Conservation (phyloP, 2,797 vertebrate species). For the Lepus oiostolus region DNA sequence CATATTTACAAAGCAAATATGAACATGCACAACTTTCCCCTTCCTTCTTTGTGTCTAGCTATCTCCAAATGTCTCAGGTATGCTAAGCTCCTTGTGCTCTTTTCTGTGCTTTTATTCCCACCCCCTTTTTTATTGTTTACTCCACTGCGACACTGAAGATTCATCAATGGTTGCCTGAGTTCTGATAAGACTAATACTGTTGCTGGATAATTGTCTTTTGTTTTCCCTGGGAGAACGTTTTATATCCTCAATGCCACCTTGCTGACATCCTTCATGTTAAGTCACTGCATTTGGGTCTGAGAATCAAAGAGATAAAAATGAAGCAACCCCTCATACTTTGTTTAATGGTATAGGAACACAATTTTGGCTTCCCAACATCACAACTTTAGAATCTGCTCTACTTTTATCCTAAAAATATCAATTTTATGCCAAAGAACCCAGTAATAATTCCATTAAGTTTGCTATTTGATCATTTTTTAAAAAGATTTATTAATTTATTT, state of each 20-base stretch:
- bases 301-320: not conserved
- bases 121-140: not conserved
- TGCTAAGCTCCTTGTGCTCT: too few relatives aligned
- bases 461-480: not conserved
- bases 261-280: not conserved
- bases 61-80: not conserved
- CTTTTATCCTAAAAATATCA: too few relatives aligned
- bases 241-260: not conserved
- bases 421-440: not conserved
- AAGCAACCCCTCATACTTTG: not conserved
- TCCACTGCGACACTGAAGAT: not conserved
- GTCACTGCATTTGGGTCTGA: not conserved
- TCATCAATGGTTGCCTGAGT: not conserved
- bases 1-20: too few relatives aligned
- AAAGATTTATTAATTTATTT: too few relatives aligned
- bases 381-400: not conserved
- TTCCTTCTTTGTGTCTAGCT: not conserved
- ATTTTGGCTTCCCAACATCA: not conserved
- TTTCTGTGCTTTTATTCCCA: not conserved
- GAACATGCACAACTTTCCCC: too few relatives aligned
- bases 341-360: not conserved
- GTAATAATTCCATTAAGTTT: not conserved
- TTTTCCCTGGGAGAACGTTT: too few relatives aligned
- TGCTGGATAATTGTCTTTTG: not conserved
- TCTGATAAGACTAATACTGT: not conserved